Percentiles rank a stretch among this genome's conserved stretches.
phyloP scores from a whole-genome alignment of 23 tunicate genomes.

The Diplosoma virens region DNA sequence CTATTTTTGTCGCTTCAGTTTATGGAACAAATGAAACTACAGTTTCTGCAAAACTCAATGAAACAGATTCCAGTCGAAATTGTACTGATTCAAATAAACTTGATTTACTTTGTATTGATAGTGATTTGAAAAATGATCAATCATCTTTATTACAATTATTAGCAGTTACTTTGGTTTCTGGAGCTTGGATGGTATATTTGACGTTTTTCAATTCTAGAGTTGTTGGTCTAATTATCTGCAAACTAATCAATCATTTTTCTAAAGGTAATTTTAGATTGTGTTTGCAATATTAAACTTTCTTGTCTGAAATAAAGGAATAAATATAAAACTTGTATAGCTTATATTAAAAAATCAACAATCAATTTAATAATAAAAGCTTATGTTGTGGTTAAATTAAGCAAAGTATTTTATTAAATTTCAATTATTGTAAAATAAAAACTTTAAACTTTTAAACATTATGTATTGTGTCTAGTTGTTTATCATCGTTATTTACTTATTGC shows the following conservation, averaged over 20 bases:
- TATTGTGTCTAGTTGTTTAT: no score
- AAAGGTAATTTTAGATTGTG: slow-evolving; percentile 51
- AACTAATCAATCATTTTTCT: slow-evolving; percentile 46
- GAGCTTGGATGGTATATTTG: slow-evolving; percentile 70
- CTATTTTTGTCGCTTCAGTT: no score
- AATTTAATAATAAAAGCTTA: no score
- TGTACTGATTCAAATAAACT: slow-evolving; percentile 28
- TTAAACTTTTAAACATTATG: background rate
- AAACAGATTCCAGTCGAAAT: no score
- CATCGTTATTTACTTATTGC: no score
- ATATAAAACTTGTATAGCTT: no score
- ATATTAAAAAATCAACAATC: no score
- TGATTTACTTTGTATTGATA: slow-evolving; percentile 59
- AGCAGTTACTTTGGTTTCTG: slow-evolving; percentile 46
- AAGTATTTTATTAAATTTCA: background rate
- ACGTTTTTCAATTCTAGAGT: slow-evolving; percentile 78
- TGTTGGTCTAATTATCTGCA: slow-evolving; percentile 65
- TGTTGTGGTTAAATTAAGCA: background rate
- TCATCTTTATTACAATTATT: slow-evolving; percentile 69
- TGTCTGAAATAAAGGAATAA: background rate
- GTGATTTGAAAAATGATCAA: slow-evolving; percentile 12
- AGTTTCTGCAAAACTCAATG: no score
- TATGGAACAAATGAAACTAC: slow-evolving; percentile 11
- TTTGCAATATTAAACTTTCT: background rate
- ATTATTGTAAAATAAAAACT: background rate